A percentile compares a stretch with the other conserved stretches of the same genome.
Evolutionary conservation across 2,888 invertebrate species (phyloP).

Genomic region (Campoletis raptor): DNA sequence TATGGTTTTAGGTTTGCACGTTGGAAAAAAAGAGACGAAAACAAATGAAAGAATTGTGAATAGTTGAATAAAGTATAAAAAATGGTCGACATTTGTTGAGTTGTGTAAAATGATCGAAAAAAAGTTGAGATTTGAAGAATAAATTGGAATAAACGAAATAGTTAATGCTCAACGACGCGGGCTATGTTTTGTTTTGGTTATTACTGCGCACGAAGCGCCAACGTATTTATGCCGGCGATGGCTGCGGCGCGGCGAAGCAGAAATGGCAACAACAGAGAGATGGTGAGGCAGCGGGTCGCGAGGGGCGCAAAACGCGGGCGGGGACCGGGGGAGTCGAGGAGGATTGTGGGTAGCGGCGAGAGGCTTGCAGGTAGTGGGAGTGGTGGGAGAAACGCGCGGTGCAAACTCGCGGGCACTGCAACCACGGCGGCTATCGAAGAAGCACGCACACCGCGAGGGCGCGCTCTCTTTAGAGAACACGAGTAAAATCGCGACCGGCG

Average conservation of each 20-base stretch:
- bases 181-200: constrained; percentile 57
- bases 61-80: neutral
- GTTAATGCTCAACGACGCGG: constrained; percentile 66
- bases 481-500: constrained; percentile 38
- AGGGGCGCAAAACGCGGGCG: constrained; percentile 21
- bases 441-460: constrained; percentile 75
- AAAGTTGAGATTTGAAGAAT: neutral
- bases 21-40: neutral
- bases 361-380: constrained; percentile 35
- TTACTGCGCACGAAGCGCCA: constrained; percentile 69
- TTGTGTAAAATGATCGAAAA: neutral
- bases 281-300: constrained; percentile 21
- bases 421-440: constrained; percentile 78
- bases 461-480: constrained; percentile 22
- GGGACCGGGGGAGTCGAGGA: neutral
- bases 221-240: constrained; percentile 43
- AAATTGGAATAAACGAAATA: neutral
- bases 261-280: constrained; percentile 43
- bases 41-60: neutral
- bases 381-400: constrained; percentile 58
- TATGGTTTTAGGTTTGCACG: neutral
- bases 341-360: constrained; percentile 44
- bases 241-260: constrained; percentile 50
- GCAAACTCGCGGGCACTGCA: constrained; percentile 75
- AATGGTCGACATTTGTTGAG: neutral